Evolutionary conservation across 1,140 invertebrate genomes (phyloP), one percentile per base, ranked within the genome.

Genomic region (Brachionus manjavacas): DNA sequence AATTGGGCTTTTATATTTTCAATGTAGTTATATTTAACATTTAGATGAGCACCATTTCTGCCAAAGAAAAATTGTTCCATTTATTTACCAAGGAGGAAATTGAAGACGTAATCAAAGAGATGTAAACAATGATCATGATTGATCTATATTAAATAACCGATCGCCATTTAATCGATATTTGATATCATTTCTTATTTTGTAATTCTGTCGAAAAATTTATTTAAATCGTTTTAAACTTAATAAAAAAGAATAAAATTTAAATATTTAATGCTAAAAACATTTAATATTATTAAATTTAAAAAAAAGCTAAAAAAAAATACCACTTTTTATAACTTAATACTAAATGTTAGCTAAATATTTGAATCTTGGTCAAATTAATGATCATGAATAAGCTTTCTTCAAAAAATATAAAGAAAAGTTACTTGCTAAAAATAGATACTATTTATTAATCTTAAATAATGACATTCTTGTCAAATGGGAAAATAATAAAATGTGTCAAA

Each of bases 41-140:
- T 41, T 66, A 66, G 52, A 64, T 66, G 80, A 68, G 35, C 25
- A 68, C 46, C n/a, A 35, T 68, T 14, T 66, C 25, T n/a, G 20
- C 28, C 3, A 46, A 46, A 31, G 64, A 72, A 11, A 84, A 84
- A 46, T 20, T 25, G 4, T 70, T 70, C 41, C 83, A 68, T 35
- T 70, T 84, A 60, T 84, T 70, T 35, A 72, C 39, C 9, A 84
- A 84, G 35, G 64, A 84, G 12, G 83, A 84, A 60, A 84, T 84
- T n/a, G 83, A 84, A 23, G 64, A 84, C 16, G 52, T 84, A n/a
- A 84, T 84, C 16, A 84, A 84, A 28, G 52, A 83, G 35, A 83
- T 83, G 52, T 83, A 46, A 83, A 46, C 1, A 35, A 25, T 35
- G 16, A 64, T 14, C 46, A 1, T 0, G n/a, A 39, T 6, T 28